phyloP scores from a whole-genome alignment of 2,888 invertebrate genomes.

The Cheilosia impressa region DNA sequence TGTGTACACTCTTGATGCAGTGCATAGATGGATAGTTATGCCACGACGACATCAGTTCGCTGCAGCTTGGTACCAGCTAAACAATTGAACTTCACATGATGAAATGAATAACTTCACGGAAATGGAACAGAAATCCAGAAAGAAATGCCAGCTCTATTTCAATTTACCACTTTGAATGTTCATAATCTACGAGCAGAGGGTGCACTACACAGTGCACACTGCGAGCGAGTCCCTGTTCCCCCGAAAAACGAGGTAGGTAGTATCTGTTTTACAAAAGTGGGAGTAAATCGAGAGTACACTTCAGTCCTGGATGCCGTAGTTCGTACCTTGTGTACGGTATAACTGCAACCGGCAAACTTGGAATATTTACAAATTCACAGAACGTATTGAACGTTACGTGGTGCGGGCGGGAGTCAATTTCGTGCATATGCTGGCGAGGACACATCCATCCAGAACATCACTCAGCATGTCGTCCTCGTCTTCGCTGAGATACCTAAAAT shows the following conservation, averaged over 20 bases:
- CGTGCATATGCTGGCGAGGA: slow-evolving; percentile 55
- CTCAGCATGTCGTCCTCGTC: slow-evolving; percentile 60
- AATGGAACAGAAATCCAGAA: slow-evolving; percentile 60
- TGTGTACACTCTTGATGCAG: background rate
- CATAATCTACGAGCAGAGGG: slow-evolving; percentile 33
- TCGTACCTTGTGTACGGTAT: slow-evolving; percentile 1
- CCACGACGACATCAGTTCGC: slow-evolving; percentile 9
- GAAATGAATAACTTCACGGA: slow-evolving; percentile 70
- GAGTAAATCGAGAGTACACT: slow-evolving; percentile 34
- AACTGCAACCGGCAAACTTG: slow-evolving; percentile 36
- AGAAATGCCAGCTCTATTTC: slow-evolving; percentile 58
- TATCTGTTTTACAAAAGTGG: slow-evolving; percentile 19
- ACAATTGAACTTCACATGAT: slow-evolving; percentile 61
- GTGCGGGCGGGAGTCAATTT: slow-evolving; percentile 49
- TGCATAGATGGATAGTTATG: slow-evolving; percentile 14
- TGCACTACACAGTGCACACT: background rate
- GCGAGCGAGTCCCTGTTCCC: slow-evolving; percentile 3
- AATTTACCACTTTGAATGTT: slow-evolving; percentile 62
- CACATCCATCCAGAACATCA: slow-evolving; percentile 59
- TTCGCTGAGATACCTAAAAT: slow-evolving; percentile 57
- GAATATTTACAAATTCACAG: slow-evolving; percentile 69
- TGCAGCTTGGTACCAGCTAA: slow-evolving; percentile 18
- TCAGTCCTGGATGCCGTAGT: background rate
- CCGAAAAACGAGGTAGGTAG: background rate
- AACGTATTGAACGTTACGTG: slow-evolving; percentile 67